phyloP scores from a whole-genome alignment of 2,888 invertebrate genomes.

The Ormyrus pomaceus region DNA sequence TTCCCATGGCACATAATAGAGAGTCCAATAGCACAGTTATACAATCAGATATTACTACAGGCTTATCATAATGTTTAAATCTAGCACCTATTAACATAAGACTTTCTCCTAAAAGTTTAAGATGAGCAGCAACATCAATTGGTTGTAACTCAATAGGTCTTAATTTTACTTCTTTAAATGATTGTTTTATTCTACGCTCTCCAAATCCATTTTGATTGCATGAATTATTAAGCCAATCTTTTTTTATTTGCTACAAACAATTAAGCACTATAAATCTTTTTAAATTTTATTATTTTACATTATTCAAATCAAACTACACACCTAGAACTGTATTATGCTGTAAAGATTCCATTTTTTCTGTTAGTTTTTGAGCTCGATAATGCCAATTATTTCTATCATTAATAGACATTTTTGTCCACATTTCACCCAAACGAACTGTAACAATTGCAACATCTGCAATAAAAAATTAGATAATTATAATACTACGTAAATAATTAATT shows the following conservation, averaged over 20 bases:
- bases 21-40: conserved; percentile 95
- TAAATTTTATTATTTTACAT: background rate
- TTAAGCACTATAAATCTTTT: conserved; percentile 9
- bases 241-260: conserved; percentile 33
- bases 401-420: conserved; percentile 89
- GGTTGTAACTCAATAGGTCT: conserved; percentile 80
- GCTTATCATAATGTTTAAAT: conserved; percentile 95
- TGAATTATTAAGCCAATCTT: conserved; percentile 32
- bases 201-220: conserved; percentile 8
- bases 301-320: conserved; percentile 37
- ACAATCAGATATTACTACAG: conserved; percentile 96
- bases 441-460: conserved; percentile 85
- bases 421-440: conserved; percentile 89
- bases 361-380: conserved; percentile 85
- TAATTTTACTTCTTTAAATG: conserved; percentile 71
- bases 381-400: conserved; percentile 86
- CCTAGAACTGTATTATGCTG: conserved; percentile 70
- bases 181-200: conserved; percentile 4
- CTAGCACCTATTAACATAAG: conserved; percentile 95
- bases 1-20: conserved; percentile 92
- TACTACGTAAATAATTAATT: background rate
- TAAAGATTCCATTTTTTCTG: conserved; percentile 65
- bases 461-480: background rate
- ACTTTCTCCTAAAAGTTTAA: conserved; percentile 94
- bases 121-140: conserved; percentile 93